A percentile compares a stretch with the other conserved stretches of the same genome.
Conservation (phyloP, 2,797 vertebrate genomes). For the Pteronotus mesoamericanus region DNA sequence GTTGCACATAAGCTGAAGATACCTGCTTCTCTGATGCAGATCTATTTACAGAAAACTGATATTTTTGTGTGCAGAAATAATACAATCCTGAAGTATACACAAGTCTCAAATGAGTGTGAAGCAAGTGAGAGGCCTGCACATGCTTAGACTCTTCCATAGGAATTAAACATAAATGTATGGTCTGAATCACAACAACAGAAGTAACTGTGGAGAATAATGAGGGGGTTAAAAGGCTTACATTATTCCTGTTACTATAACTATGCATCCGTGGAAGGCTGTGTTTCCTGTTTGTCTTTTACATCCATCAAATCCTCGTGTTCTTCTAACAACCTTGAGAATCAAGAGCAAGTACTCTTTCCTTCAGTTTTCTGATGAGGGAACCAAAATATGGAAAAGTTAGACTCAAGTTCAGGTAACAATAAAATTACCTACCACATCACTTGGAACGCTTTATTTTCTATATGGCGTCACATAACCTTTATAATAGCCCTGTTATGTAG, state of each 20-base stretch:
- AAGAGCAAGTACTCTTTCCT: neutral
- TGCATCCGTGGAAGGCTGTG: neutral
- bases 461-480: neutral
- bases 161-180: neutral
- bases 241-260: neutral
- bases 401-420: neutral
- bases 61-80: neutral
- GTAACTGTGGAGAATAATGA: neutral
- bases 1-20: neutral
- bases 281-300: neutral
- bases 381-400: neutral
- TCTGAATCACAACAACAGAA: neutral
- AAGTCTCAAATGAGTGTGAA: neutral
- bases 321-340: neutral
- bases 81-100: neutral
- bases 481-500: neutral
- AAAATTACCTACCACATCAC: neutral
- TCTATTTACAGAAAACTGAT: slow-evolving; percentile 17
- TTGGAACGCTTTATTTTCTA: neutral
- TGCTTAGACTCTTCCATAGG: neutral
- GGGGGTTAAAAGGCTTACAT: neutral
- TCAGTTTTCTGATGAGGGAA: neutral
- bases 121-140: neutral
- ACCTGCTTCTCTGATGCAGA: neutral
- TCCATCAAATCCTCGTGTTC: neutral